Base-by-base conservation (phyloP, 2,888 invertebrate genomes). In the Acrobeloides nanus region DNA sequence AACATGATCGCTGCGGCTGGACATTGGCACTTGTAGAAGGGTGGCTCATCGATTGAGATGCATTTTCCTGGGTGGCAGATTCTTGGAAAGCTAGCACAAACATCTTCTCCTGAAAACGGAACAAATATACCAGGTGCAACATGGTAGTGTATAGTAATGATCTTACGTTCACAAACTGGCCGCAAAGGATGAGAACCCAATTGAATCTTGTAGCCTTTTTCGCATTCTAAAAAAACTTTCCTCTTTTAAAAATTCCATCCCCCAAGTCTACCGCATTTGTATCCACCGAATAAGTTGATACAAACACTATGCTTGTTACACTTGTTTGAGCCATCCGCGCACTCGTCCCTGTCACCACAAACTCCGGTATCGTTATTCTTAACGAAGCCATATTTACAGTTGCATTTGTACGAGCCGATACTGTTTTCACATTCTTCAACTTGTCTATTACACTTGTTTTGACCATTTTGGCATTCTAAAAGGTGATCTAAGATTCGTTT, bases 341-440 rank as follows among this genome's bases (percentile, higher is more conserved):
- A 38, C 33, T 38, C 39, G 34, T 38, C 12, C n/a, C 35, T 2
- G 12, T 38, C 39, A 10, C 12, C 35, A 4, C 39, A 38, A 24
- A 24, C 26, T 4, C 39, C 39, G 12, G 39, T 38, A 24, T 20
- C 34, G 25, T 24, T 24, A 12, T 38, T n/a, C 1, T 20, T 23
- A 4, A 38, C n/a, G n/a, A 47, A 32, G 2, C 39, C 39, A 23
- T 38, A 32, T 35, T 46, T 46, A 27, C 47, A 47, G 17, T 32
- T 32, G 15, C 47, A 47, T 2, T 34, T 25, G 37, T 29, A 47
- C 10, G 21, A 23, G 5, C 47, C 47, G 15, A 46, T 46, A 2
- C 43, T 47, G 29, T 47, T 47, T 20, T 25, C 20, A 23, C 47
- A 47, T 17, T 46, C 32, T 34, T 47, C 47, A 3, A 47, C 33